A percentile compares a stretch with the other conserved stretches of the same genome.
phyloP scores from a whole-genome alignment of 2,113 vertebrate species.

The Pluvialis apricaria region DNA sequence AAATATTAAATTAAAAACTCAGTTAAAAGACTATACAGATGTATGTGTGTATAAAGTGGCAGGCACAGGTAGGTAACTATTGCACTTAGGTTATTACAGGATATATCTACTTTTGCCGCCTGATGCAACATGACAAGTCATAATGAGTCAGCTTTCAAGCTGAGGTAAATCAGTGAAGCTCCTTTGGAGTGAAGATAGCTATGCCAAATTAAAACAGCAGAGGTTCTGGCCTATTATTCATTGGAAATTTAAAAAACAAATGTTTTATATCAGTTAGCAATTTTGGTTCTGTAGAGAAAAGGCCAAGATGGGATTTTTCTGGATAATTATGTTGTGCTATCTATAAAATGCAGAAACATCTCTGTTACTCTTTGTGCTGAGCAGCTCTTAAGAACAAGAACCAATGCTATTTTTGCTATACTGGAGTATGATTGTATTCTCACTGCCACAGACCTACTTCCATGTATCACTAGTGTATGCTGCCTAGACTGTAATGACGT shows the following conservation, averaged over 20 bases:
- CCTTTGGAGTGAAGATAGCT: not conserved
- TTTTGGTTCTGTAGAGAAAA: not conserved
- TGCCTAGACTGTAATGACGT: not conserved
- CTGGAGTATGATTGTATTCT: not conserved
- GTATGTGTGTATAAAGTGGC: not conserved
- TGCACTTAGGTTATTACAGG: not conserved
- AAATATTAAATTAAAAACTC: not conserved
- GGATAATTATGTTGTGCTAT: not conserved
- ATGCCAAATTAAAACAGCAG: not conserved
- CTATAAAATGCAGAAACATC: not conserved
- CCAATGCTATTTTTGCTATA: not conserved
- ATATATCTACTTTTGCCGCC: not conserved
- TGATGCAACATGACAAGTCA: not conserved
- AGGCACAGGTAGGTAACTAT: not conserved
- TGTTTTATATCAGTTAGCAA: not conserved
- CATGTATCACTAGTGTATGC: not conserved
- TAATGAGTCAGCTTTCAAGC: constrained; percentile 31
- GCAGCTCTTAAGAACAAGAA: not conserved
- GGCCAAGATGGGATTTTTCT: not conserved
- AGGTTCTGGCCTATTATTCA: not conserved
- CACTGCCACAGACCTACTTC: not conserved
- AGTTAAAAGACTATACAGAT: not conserved
- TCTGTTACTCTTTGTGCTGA: not conserved
- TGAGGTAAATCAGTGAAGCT: constrained; percentile 1
- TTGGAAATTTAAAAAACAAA: not conserved